phyloP scores from a whole-genome alignment of 1,140 invertebrate species.

The Capitella teleta region DNA sequence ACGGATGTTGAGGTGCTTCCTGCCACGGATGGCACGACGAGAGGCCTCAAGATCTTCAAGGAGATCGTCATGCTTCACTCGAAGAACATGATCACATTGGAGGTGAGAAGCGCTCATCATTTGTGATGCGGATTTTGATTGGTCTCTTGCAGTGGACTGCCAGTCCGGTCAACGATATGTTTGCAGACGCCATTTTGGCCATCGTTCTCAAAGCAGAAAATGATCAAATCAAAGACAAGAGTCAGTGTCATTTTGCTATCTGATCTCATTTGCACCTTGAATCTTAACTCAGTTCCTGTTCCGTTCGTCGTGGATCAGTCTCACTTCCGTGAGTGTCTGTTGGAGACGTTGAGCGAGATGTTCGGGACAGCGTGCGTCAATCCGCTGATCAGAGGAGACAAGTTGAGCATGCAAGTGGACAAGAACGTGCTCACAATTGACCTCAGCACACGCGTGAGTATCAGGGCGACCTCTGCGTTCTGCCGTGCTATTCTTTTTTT shows the following conservation, averaged over 20 bases:
- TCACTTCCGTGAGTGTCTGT: constrained; percentile 65
- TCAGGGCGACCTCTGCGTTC: background rate
- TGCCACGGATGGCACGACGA: constrained; percentile 51
- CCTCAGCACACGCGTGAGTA: constrained; percentile 59
- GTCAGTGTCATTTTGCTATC: constrained; percentile 13
- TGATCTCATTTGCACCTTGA: background rate
- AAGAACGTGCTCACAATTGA: constrained; percentile 77
- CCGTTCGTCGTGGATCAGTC: constrained; percentile 26
- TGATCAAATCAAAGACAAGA: constrained; percentile 29
- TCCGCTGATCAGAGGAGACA: constrained; percentile 85
- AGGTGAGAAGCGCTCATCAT: constrained; percentile 43
- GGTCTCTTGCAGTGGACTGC: constrained; percentile 65
- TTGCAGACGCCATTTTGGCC: constrained; percentile 84
- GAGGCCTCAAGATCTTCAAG: constrained; percentile 55
- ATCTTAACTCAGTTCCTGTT: constrained; percentile 17
- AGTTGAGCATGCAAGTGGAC: constrained; percentile 72
- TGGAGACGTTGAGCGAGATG: constrained; percentile 69
- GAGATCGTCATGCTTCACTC: constrained; percentile 74
- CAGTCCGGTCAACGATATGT: constrained; percentile 94
- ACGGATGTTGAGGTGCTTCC: constrained; percentile 63
- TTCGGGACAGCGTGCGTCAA: constrained; percentile 90
- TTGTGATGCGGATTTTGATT: background rate
- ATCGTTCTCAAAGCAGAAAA: constrained; percentile 43
- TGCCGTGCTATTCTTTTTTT: background rate
- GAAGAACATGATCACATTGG: constrained; percentile 68